Evolutionary conservation across 2,797 vertebrate species (phyloP).

Genomic region (Pogoniulus pusillus): DNA sequence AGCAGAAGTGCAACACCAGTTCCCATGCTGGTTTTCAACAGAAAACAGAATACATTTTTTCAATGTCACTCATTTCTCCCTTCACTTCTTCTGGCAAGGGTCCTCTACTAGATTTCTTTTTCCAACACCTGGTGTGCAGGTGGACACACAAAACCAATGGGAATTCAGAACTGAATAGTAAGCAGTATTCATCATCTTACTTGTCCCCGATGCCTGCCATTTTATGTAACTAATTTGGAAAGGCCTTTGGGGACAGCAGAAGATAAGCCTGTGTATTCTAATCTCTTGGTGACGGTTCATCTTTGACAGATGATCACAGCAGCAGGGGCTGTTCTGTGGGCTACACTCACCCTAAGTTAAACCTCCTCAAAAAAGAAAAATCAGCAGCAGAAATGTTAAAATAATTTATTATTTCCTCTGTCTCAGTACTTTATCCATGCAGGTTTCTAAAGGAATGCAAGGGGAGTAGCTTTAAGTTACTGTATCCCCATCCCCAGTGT

Average conservation of each 20-base stretch:
- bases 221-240: not conserved
- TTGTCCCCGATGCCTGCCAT: not conserved
- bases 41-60: not conserved
- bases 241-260: not conserved
- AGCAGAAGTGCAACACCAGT: not conserved
- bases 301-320: not conserved
- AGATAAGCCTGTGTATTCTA: not conserved
- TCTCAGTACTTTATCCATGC: conserved; percentile 9
- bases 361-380: conserved; percentile 8
- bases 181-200: not conserved
- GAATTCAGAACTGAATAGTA: not conserved
- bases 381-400: conserved; percentile 50
- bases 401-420: conserved; percentile 77
- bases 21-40: not conserved
- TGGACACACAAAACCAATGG: not conserved
- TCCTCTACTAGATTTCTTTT: not conserved
- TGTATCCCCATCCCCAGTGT: not conserved
- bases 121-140: not conserved
- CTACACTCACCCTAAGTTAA: not conserved
- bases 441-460: not conserved
- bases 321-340: not conserved
- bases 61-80: not conserved
- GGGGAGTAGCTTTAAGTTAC: not conserved
- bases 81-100: not conserved
- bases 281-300: accelerated